Conservation (phyloP, 2,888 invertebrate species). For the Sisyra terminalis region DNA sequence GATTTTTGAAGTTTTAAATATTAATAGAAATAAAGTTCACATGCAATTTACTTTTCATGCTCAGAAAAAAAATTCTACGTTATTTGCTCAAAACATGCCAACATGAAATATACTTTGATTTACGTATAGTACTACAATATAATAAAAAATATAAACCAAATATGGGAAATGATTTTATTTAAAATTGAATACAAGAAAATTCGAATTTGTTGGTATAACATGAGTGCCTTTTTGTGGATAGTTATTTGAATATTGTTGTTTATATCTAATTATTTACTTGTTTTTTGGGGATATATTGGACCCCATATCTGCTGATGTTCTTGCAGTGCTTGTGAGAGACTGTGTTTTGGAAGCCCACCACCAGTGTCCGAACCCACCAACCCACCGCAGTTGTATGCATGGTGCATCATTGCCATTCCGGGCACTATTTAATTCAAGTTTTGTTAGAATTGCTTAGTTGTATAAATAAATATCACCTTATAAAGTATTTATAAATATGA, state of each 20-base stretch:
- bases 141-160: too few species aligned
- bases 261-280: constrained; percentile 26
- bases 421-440: constrained; percentile 5
- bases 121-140: too few species aligned
- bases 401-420: constrained; percentile 33
- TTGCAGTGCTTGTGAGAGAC: constrained; percentile 23
- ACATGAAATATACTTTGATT: too few species aligned
- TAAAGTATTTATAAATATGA: neutral
- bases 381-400: constrained; percentile 39
- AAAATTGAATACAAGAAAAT: neutral
- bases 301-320: constrained; percentile 30
- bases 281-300: constrained; percentile 27
- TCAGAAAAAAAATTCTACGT: too few species aligned
- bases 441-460: neutral
- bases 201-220: neutral
- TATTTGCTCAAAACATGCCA: too few species aligned
- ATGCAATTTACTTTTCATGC: too few species aligned
- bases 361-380: constrained; percentile 36
- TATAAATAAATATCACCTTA: neutral
- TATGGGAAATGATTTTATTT: too few species aligned
- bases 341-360: constrained; percentile 35
- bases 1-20: too few species aligned
- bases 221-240: neutral
- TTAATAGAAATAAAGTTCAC: too few species aligned
- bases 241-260: constrained; percentile 1